Evolutionary conservation across 2,888 invertebrate genomes (phyloP).

Genomic region (Trichogramma evanescens): DNA sequence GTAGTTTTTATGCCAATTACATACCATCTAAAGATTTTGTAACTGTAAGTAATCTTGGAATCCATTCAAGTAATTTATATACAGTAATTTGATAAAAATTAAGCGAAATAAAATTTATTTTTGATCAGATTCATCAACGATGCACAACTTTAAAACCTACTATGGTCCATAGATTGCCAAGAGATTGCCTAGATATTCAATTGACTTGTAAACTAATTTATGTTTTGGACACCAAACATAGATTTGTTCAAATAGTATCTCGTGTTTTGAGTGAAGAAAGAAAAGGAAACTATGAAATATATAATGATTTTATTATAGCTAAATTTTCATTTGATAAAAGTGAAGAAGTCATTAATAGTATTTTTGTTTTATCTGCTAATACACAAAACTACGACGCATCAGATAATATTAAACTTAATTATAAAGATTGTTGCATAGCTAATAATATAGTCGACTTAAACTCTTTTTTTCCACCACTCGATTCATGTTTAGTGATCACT

Average conservation of each 20-base stretch:
- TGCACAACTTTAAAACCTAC: slow-evolving; percentile 61
- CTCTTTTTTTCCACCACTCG: slow-evolving; percentile 48
- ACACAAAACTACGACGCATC: slow-evolving; percentile 25
- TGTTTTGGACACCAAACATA: slow-evolving; percentile 50
- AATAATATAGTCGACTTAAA: slow-evolving; percentile 46
- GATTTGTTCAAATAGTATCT: slow-evolving; percentile 52
- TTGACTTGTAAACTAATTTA: slow-evolving; percentile 65
- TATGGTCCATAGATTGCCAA: slow-evolving; percentile 63
- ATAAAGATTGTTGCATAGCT: slow-evolving; percentile 10
- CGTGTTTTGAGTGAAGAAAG: slow-evolving; percentile 54
- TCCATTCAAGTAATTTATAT: background rate
- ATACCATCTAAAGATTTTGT: slow-evolving; percentile 53
- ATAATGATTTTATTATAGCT: slow-evolving; percentile 54
- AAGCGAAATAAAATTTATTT: slow-evolving; percentile 4
- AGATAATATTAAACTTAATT: slow-evolving; percentile 9
- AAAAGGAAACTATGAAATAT: slow-evolving; percentile 51
- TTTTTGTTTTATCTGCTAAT: slow-evolving; percentile 50
- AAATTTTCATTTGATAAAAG: slow-evolving; percentile 52
- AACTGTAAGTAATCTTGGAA: slow-evolving; percentile 46
- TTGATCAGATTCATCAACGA: slow-evolving; percentile 58
- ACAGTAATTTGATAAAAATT: slow-evolving; percentile 2
- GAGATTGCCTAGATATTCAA: slow-evolving; percentile 56
- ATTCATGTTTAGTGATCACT: slow-evolving; percentile 58
- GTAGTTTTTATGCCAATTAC: slow-evolving; percentile 55
- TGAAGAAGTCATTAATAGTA: slow-evolving; percentile 50